Conservation (phyloP, 2,113 vertebrate species). For the Dasyurus viverrinus region DNA sequence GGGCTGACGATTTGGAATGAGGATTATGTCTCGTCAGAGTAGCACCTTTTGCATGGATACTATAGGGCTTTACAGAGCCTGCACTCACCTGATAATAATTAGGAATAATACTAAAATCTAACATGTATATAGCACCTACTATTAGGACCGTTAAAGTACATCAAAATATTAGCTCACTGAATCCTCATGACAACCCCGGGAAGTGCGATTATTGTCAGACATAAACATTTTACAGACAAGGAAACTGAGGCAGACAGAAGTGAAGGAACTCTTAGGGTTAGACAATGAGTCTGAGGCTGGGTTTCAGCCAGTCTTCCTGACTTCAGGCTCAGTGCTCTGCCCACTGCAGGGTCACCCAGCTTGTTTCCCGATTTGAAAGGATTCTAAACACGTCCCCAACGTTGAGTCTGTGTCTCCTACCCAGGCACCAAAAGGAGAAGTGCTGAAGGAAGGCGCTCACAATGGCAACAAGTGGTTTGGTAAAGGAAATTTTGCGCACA, state of each 20-base stretch:
- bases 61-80: background rate
- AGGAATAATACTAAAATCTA: slow-evolving; percentile 12
- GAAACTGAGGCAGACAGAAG: background rate
- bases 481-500: slow-evolving; percentile 29
- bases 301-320: background rate
- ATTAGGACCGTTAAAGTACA: background rate
- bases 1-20: background rate
- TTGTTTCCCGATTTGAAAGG: background rate
- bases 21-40: background rate
- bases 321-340: background rate
- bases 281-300: background rate
- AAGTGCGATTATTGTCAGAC: background rate
- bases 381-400: background rate
- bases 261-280: background rate
- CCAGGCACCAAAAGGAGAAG: slow-evolving; percentile 2
- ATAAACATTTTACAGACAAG: background rate
- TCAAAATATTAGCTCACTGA: background rate
- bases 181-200: background rate
- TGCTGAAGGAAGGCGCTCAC: background rate
- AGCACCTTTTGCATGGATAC: background rate
- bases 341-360: background rate
- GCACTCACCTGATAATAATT: slow-evolving; percentile 4
- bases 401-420: background rate
- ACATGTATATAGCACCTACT: slow-evolving; percentile 10
- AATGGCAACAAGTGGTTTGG: background rate